Evolutionary conservation across 2,888 invertebrate genomes (phyloP).

Genomic region (Phlogophora meticulosa): DNA sequence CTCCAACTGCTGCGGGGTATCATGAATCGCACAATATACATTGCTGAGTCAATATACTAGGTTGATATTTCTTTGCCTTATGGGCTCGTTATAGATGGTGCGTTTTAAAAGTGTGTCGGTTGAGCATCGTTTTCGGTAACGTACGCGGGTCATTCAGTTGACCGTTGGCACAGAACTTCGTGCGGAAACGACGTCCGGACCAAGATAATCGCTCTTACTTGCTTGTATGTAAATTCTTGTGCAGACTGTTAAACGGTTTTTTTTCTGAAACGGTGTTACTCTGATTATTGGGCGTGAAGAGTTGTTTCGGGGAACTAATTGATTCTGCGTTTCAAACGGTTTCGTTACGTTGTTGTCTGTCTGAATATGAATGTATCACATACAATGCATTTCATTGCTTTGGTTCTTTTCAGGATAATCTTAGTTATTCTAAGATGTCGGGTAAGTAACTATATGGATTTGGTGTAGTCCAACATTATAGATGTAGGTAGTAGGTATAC

Average conservation of each 20-base stretch:
- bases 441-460: neutral
- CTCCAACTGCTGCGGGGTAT: constrained; percentile 55
- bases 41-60: constrained; percentile 53
- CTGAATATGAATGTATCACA: constrained; percentile 40
- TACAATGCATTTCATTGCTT: constrained; percentile 37
- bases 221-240: constrained; percentile 84
- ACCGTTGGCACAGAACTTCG: constrained; percentile 65
- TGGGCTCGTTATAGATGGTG: constrained; percentile 19
- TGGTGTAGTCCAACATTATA: too few relatives aligned
- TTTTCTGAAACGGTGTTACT: constrained; percentile 81
- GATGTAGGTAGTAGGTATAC: too few relatives aligned
- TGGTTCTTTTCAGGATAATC: constrained; percentile 29
- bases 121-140: constrained; percentile 50
- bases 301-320: constrained; percentile 72
- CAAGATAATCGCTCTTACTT: constrained; percentile 69
- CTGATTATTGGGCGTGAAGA: constrained; percentile 86
- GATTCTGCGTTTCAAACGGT: constrained; percentile 67
- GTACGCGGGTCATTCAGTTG: constrained; percentile 61
- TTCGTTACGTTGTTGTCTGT: constrained; percentile 49
- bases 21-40: constrained; percentile 55
- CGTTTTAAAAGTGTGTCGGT: constrained; percentile 46
- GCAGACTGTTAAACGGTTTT: constrained; percentile 81
- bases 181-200: constrained; percentile 73
- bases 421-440: neutral
- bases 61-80: constrained; percentile 24